Evolutionary conservation across 1,140 invertebrate species (phyloP).

Genomic region (Homarus americanus): DNA sequence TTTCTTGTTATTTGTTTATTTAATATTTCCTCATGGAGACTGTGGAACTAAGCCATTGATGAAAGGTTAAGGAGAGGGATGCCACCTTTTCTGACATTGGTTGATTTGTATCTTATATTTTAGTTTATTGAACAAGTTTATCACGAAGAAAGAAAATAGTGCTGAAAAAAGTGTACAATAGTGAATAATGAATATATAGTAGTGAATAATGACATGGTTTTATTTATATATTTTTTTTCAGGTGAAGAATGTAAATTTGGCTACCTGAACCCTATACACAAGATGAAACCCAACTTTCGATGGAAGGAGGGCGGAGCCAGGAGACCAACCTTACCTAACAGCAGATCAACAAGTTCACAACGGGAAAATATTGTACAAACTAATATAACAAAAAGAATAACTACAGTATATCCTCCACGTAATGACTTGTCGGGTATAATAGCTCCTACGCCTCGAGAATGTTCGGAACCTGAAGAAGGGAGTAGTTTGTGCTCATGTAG

Average conservation of each 20-base stretch:
- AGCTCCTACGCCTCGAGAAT: neutral
- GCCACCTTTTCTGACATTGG: no score
- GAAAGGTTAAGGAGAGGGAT: no score
- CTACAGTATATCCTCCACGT: neutral
- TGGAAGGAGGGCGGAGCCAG: slow-evolving; percentile 36
- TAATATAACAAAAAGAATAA: neutral
- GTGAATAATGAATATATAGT: no score
- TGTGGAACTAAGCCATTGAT: no score
- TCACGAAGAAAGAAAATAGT: no score
- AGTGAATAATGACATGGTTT: no score
- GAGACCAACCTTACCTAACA: neutral
- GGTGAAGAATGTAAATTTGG: neutral
- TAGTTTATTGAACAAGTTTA: no score
- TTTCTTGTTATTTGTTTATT: no score
- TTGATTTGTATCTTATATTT: no score
- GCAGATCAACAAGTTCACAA: neutral
- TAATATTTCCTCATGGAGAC: no score
- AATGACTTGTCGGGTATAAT: neutral
- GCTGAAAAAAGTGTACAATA: no score
- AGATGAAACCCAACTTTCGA: slow-evolving; percentile 69
- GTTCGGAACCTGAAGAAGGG: slow-evolving; percentile 9
- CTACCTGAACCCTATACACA: neutral
- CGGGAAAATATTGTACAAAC: neutral
- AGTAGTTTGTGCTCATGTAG: slow-evolving; percentile 30
- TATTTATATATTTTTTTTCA: neutral